These are phyloP conservation scores for Ptychoptera contaminata DNA, from an alignment of 2,888 invertebrate genomes.

Conservation along the genomic window DNA sequence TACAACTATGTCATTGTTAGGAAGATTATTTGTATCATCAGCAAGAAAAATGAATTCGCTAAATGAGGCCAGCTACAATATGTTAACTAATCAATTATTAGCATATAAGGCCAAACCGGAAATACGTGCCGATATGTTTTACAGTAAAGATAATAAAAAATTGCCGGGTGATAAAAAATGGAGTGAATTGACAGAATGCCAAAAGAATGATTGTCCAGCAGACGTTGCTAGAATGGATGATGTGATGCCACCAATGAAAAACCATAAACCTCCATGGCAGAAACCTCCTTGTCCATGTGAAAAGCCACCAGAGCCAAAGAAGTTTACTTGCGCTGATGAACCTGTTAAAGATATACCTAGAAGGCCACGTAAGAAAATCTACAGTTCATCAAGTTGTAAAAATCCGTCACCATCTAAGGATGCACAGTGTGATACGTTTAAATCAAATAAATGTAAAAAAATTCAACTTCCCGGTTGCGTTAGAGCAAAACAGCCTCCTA, in stretches of 20 bases:
- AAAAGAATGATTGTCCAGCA: too few relatives aligned
- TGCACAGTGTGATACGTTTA: neutral
- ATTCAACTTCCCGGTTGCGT: slow-evolving; percentile 8
- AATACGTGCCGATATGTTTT: too few relatives aligned
- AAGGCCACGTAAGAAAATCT: neutral
- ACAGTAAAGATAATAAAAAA: too few relatives aligned
- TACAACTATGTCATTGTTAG: too few relatives aligned
- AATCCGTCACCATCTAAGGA: neutral
- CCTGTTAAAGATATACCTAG: neutral
- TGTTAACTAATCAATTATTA: too few relatives aligned
- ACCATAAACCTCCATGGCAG: neutral
- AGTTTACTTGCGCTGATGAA: neutral
- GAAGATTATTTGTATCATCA: too few relatives aligned
- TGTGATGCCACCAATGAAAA: neutral
- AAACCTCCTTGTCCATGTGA: neutral
- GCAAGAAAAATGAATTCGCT: too few relatives aligned
- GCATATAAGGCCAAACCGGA: too few relatives aligned
- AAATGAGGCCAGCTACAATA: too few relatives aligned
- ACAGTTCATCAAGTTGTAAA: neutral
- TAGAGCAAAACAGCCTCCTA: neutral
- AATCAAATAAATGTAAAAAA: neutral
- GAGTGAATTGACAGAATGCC: too few relatives aligned
- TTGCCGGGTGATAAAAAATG: too few relatives aligned
- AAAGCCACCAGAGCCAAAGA: neutral
- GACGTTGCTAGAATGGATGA: neutral